Conservation (phyloP, 2,888 invertebrate species). For the Lasius fuliginosus region DNA sequence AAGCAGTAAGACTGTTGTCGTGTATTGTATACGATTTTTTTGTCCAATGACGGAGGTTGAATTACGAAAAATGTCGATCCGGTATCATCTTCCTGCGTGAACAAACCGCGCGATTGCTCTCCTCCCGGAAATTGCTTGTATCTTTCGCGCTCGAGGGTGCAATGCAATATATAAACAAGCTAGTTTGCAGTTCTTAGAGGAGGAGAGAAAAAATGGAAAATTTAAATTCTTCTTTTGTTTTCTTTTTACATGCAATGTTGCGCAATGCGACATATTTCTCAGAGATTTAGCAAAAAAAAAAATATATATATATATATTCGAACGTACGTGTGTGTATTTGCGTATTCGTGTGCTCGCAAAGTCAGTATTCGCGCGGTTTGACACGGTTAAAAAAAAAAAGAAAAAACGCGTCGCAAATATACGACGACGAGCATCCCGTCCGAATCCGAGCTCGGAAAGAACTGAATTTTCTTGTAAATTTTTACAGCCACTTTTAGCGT, state of each 20-base stretch:
- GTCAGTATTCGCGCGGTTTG: slow-evolving; percentile 38
- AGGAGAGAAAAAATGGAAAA: not conserved
- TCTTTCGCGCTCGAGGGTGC: slow-evolving; percentile 9
- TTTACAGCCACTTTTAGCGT: slow-evolving; percentile 47
- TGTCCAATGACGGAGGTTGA: slow-evolving; percentile 27
- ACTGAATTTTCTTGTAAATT: slow-evolving; percentile 49
- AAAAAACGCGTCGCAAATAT: not conserved
- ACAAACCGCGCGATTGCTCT: slow-evolving; percentile 18
- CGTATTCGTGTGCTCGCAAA: not conserved
- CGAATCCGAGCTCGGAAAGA: not conserved
- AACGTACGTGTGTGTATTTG: not conserved
- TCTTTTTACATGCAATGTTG: not conserved
- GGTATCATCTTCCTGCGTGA: not conserved
- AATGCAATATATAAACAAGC: not conserved
- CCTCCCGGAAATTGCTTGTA: slow-evolving; percentile 4
- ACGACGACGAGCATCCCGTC: not conserved
- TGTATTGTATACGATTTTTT: slow-evolving; percentile 33
- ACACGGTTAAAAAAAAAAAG: not conserved
- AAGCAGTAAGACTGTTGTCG: slow-evolving; percentile 33
- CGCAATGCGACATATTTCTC: slow-evolving; percentile 3
- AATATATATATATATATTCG: not conserved
- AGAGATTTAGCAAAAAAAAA: not conserved
- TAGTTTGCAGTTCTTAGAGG: slow-evolving; percentile 3
- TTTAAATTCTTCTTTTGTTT: not conserved
- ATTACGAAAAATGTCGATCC: slow-evolving; percentile 36